These are phyloP conservation scores for Electrophaes corylata DNA, from an alignment of 2,888 invertebrate species.

Conservation along the genomic window DNA sequence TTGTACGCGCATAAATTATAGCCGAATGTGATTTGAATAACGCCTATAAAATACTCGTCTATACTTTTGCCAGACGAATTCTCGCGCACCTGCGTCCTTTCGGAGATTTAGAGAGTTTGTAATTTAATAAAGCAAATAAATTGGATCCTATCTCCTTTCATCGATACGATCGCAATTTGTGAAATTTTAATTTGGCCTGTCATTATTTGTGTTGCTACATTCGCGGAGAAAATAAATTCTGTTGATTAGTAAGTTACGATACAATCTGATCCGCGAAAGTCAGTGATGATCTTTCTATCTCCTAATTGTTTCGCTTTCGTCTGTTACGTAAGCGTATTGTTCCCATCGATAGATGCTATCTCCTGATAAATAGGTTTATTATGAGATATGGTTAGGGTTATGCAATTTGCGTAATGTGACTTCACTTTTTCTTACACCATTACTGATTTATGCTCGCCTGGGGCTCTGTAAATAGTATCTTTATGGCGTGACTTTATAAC, in stretches of 20 bases:
- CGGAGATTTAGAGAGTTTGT: constrained; percentile 41
- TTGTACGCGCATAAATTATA: constrained; percentile 55
- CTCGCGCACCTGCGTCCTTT: constrained; percentile 37
- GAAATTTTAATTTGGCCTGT: constrained; percentile 58
- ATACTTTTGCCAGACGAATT: constrained; percentile 33
- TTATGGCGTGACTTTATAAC: constrained; percentile 32
- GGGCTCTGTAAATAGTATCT: constrained; percentile 33
- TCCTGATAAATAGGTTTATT: constrained; percentile 73
- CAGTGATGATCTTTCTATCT: constrained; percentile 61
- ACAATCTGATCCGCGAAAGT: constrained; percentile 62
- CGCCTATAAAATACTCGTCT: constrained; percentile 36
- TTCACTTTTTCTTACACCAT: constrained; percentile 49
- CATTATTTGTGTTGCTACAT: constrained; percentile 41
- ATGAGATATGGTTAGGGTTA: constrained; percentile 64
- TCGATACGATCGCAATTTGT: constrained; percentile 51
- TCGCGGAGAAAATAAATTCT: constrained; percentile 45
- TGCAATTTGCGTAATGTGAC: constrained; percentile 63
- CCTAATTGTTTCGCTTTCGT: constrained; percentile 78
- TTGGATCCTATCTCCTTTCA: constrained; percentile 45
- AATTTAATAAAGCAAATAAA: constrained; percentile 44
- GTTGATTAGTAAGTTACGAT: constrained; percentile 46
- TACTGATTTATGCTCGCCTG: constrained; percentile 39
- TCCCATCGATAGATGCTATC: constrained; percentile 67
- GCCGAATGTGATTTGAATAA: constrained; percentile 47
- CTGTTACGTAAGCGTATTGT: constrained; percentile 68